phyloP scores from a whole-genome alignment of 2,113 vertebrate species.

The Eurystomus gularis region DNA sequence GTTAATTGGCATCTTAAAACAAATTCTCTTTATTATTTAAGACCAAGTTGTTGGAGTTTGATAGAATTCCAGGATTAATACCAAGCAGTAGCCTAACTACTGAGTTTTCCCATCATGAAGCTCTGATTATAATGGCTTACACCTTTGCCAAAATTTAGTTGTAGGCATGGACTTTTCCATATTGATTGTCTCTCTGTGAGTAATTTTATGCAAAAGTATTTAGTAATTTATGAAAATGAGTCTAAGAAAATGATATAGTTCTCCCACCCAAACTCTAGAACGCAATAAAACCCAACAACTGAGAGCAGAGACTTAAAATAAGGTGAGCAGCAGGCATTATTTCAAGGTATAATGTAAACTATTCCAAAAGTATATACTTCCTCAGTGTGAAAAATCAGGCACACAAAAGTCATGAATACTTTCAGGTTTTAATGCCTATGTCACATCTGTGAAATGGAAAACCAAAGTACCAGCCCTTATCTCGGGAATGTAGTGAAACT shows the following conservation, averaged over 20 bases:
- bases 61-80: not conserved
- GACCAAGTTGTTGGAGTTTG: not conserved
- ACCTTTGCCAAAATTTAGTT: not conserved
- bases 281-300: not conserved
- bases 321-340: not conserved
- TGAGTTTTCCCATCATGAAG: not conserved
- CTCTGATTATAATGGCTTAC: not conserved
- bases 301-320: not conserved
- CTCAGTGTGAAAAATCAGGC: not conserved
- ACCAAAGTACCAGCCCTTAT: not conserved
- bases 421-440: not conserved
- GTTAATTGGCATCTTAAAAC: not conserved
- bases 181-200: not conserved
- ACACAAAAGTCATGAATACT: rapidly evolving
- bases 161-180: not conserved
- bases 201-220: not conserved
- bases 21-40: not conserved
- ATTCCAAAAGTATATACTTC: not conserved
- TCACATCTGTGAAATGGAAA: not conserved
- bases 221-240: not conserved
- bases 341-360: not conserved
- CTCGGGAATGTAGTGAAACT: not conserved
- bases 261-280: not conserved
- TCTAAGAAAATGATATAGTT: not conserved
- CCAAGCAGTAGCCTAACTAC: not conserved